Evolutionary conservation across 2,113 vertebrate genomes (phyloP).

Genomic region (Gallinago media): DNA sequence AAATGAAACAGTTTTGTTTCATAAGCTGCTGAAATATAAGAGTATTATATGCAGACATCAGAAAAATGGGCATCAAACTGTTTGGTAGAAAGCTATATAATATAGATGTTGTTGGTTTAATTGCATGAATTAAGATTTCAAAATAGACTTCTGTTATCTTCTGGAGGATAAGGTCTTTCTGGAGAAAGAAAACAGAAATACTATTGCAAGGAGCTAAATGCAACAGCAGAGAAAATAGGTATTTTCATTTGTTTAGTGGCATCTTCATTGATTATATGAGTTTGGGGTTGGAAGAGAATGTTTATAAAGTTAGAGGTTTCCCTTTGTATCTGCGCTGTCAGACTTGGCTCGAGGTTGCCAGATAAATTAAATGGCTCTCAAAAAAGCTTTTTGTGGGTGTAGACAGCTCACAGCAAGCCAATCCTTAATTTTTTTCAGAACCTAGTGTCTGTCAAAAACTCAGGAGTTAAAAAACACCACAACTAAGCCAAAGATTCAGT

Average conservation of each 20-base stretch:
- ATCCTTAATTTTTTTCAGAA: not conserved
- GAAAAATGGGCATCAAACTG: not conserved
- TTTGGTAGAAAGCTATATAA: not conserved
- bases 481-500: not conserved
- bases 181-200: not conserved
- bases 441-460: not conserved
- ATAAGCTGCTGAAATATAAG: not conserved
- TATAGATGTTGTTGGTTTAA: not conserved
- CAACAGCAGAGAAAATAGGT: not conserved
- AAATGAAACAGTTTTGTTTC: not conserved
- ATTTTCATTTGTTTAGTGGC: not conserved
- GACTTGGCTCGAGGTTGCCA: not conserved
- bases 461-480: not conserved
- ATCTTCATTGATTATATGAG: not conserved
- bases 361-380: not conserved
- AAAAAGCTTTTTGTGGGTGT: not conserved
- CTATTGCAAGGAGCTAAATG: not conserved
- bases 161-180: not conserved
- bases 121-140: not conserved
- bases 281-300: not conserved
- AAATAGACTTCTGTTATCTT: not conserved
- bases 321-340: not conserved
- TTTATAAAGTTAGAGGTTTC: not conserved
- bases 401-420: not conserved
- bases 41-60: not conserved